Conservation (phyloP, 1,140 invertebrate species). For the Lycorma delicatula region DNA sequence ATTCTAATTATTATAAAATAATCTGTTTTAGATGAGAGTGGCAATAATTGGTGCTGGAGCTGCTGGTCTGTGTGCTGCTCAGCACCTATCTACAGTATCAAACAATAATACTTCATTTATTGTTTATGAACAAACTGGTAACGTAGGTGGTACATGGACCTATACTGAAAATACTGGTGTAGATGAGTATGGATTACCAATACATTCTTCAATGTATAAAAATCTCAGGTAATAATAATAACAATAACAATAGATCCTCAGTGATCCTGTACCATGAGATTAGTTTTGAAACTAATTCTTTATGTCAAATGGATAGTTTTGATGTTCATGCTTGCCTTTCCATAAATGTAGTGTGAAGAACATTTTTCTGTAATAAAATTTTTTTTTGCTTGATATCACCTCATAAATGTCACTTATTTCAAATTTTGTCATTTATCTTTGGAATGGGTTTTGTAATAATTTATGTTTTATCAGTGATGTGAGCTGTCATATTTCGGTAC, state of each 20-base stretch:
- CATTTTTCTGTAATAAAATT: too few species aligned
- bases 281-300: too few species aligned
- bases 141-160: slow-evolving; percentile 62
- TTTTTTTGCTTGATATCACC: too few species aligned
- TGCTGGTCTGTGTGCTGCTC: slow-evolving; percentile 25
- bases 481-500: too few species aligned
- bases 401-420: too few species aligned
- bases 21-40: too few species aligned
- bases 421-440: too few species aligned
- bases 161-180: slow-evolving; percentile 52
- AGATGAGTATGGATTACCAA: slow-evolving; percentile 49
- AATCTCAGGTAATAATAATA: slow-evolving; percentile 21
- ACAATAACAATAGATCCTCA: background rate
- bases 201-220: slow-evolving; percentile 66
- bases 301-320: too few species aligned
- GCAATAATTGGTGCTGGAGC: slow-evolving; percentile 35
- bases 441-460: too few species aligned
- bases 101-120: slow-evolving; percentile 20
- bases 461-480: too few species aligned
- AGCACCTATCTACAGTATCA: slow-evolving; percentile 14
- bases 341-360: background rate
- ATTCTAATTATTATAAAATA: too few species aligned
- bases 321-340: too few species aligned
- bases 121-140: slow-evolving; percentile 54
- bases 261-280: background rate